phyloP scores from a whole-genome alignment of 2,113 vertebrate species.

The Octodon degus region DNA sequence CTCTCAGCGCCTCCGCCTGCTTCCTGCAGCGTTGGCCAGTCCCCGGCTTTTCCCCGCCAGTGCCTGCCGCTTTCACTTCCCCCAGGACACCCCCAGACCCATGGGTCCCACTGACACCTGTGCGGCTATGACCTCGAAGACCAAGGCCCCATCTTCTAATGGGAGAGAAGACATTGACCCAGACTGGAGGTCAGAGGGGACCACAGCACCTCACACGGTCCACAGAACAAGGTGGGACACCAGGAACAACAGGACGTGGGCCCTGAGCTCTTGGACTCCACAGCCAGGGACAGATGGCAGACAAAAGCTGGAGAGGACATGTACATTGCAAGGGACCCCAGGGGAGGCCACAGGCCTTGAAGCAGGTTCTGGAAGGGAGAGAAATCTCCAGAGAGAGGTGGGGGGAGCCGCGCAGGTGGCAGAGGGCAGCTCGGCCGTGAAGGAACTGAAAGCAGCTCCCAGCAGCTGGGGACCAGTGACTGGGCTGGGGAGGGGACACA shows the following conservation, averaged over 20 bases:
- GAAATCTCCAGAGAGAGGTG: not conserved
- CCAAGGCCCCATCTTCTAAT: not conserved
- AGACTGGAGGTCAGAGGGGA: not conserved
- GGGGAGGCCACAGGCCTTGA: not conserved
- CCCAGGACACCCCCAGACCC: not conserved
- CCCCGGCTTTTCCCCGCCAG: not conserved
- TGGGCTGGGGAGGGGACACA: not conserved
- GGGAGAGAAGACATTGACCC: not conserved
- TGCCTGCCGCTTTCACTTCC: conserved; percentile 27
- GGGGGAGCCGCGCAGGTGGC: not conserved
- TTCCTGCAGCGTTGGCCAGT: not conserved
- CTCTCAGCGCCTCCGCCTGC: not conserved
- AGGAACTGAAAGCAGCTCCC: conserved; percentile 36
- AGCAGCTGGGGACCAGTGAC: not conserved
- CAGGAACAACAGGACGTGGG: not conserved
- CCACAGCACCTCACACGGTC: not conserved
- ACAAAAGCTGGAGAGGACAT: not conserved
- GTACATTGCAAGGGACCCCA: not conserved
- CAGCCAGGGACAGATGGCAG: not conserved
- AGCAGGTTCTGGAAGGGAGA: not conserved
- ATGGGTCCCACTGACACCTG: not conserved
- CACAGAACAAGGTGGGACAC: not conserved
- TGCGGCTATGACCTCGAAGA: not conserved
- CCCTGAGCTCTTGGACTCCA: not conserved
- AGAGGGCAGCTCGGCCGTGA: not conserved